Percentiles rank a stretch among this genome's conserved stretches.
Conservation (phyloP, 2,797 vertebrate species). For the Geotrypetes seraphini region DNA sequence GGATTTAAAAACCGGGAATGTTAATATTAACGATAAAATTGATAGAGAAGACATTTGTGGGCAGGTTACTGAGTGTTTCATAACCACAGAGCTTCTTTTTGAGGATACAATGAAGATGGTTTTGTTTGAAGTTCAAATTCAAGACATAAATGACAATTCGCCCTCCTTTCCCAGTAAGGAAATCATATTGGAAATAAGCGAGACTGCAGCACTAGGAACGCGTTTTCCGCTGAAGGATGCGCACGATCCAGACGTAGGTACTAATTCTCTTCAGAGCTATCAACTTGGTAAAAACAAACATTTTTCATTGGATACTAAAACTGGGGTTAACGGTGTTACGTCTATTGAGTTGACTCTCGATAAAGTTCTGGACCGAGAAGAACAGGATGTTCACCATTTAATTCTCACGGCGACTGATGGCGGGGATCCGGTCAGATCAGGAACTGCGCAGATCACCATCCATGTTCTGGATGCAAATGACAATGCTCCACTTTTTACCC, state of each 20-base stretch:
- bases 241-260: slow-evolving; percentile 86
- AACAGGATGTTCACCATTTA: slow-evolving; percentile 49
- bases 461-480: slow-evolving; percentile 64
- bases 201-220: slow-evolving; percentile 71
- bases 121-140: slow-evolving; percentile 74
- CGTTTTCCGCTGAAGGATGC: slow-evolving; percentile 85
- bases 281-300: slow-evolving; percentile 63
- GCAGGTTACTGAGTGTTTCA: slow-evolving; percentile 57
- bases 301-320: slow-evolving; percentile 42
- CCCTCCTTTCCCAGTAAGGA: slow-evolving; percentile 73
- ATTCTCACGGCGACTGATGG: slow-evolving; percentile 64
- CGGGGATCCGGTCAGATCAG: slow-evolving; percentile 55
- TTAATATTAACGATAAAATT: slow-evolving; percentile 76
- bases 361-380: slow-evolving; percentile 77
- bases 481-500: slow-evolving; percentile 62
- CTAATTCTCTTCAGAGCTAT: slow-evolving; percentile 81
- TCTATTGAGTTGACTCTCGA: slow-evolving; percentile 84
- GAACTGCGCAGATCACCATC: slow-evolving; percentile 53
- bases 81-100: slow-evolving; percentile 71
- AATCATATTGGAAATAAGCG: slow-evolving; percentile 75
- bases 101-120: slow-evolving; percentile 73
- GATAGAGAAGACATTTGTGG: slow-evolving; percentile 82
- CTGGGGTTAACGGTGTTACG: slow-evolving; percentile 67
- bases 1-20: slow-evolving; percentile 62
- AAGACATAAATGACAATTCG: slow-evolving; percentile 89